Evolutionary conservation across 2,113 vertebrate species (phyloP), one percentile per base, ranked within the genome.

Genomic region (Pygathrix nemaeus): DNA sequence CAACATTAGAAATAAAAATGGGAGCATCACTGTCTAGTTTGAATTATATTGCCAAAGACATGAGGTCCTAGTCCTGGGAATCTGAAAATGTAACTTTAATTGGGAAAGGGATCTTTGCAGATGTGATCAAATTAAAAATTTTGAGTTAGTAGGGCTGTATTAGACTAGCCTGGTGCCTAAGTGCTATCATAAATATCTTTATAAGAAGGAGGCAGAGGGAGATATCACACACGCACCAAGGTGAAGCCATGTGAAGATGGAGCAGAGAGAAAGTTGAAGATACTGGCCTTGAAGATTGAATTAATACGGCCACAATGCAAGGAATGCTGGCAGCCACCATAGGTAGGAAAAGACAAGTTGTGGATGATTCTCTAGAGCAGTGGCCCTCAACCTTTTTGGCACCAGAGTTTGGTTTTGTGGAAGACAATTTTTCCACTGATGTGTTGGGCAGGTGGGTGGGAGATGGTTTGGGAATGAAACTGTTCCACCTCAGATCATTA

Each of bases 301-400:
- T 7, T 48, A 16, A 32, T 45, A 17, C 2, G 57, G 18, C 48
- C 35, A 70, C 17, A n/a, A 12, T 13, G 12, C n/a, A 40, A 87
- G 8, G 14, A 35, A 52, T 2, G 14, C 25, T 10, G 3, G 17
- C 30, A 23, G 40, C 13, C n/a, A 18, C 25, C 8, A 3, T 1
- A 59, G 48, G 20, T 1, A 45, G 32, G 30, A 66, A 64, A 10
- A 81, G 23, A 6, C 32, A 50, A 64, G 57, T 5, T 57, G 25
- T 25, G 3, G 61, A 12, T 11, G 18, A 12, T n/a, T 20, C 30
- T 45, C 38, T 48, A 48, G 27, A 64, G 27, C 12, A 14, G 30
- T 64, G 61, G 12, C 61, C 30, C 30, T 12, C 61, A 64, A 64
- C 27, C 5, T 64, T 64, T 64, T 64, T 64, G 61, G 61, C 27